Percentiles rank a stretch among this genome's conserved stretches.
Conservation (phyloP, 2,888 invertebrate species). For the Diarsia rubi region DNA sequence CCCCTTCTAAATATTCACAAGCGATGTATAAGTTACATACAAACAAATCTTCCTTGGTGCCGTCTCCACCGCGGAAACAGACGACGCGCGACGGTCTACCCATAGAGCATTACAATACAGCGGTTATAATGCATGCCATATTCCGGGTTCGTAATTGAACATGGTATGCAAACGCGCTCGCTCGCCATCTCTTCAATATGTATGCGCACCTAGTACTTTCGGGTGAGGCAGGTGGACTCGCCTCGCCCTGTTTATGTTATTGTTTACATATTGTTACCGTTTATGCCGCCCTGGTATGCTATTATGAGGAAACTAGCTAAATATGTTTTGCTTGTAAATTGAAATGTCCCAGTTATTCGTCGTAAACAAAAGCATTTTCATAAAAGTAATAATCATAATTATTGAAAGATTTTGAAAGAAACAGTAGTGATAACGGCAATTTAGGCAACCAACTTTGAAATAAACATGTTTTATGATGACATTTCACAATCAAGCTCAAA, state of each 20-base stretch:
- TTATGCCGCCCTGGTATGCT: constrained; percentile 50
- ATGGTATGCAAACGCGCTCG: constrained; percentile 86
- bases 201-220: constrained; percentile 82
- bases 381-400: not conserved
- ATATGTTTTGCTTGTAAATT: constrained; percentile 22
- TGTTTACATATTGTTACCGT: constrained; percentile 69
- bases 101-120: constrained; percentile 81
- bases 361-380: not conserved
- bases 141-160: constrained; percentile 87
- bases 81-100: constrained; percentile 72
- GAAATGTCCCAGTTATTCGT: not conserved
- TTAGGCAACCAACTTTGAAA: constrained; percentile 19
- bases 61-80: constrained; percentile 71
- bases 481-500: constrained; percentile 38
- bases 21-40: constrained; percentile 43
- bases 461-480: constrained; percentile 54
- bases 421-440: constrained; percentile 16
- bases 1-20: not conserved
- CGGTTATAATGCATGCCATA: constrained; percentile 82
- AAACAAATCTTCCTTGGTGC: constrained; percentile 65
- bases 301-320: constrained; percentile 47
- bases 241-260: constrained; percentile 76
- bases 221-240: constrained; percentile 80
- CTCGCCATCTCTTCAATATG: constrained; percentile 86
- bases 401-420: constrained; percentile 21